Evolutionary conservation across 1,140 invertebrate genomes (phyloP).

Genomic region (Drosophila simulans): DNA sequence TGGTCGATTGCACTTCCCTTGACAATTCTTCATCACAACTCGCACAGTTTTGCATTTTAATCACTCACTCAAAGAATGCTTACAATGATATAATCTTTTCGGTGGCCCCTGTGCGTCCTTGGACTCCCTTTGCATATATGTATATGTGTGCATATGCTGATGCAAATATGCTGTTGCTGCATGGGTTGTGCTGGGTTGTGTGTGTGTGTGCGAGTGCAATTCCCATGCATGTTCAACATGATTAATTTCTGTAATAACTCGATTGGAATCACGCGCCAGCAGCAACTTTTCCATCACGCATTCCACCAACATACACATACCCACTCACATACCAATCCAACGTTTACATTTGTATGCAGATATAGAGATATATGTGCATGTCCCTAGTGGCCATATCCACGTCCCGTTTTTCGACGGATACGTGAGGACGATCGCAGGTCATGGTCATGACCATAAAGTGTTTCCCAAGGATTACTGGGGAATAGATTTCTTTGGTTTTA

Average conservation of each 20-base stretch:
- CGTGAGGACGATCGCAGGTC: conserved; percentile 49
- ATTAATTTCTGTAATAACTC: conserved; percentile 83
- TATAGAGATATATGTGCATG: conserved; percentile 33
- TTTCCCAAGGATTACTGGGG: not conserved
- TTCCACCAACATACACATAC: conserved; percentile 54
- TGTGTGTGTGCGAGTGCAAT: conserved; percentile 61
- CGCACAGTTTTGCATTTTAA: conserved; percentile 65
- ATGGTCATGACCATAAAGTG: not conserved
- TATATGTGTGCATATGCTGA: conserved; percentile 57
- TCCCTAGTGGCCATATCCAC: conserved; percentile 64
- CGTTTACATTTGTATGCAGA: conserved; percentile 8
- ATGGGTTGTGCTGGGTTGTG: not conserved
- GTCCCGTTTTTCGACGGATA: conserved; percentile 68
- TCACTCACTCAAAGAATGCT: conserved; percentile 81
- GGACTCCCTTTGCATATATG: conserved; percentile 23
- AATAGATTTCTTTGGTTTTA: not conserved
- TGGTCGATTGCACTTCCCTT: not conserved
- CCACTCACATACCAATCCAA: not conserved
- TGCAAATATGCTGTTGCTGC: conserved; percentile 70
- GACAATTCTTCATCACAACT: conserved; percentile 58
- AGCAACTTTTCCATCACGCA: conserved; percentile 81
- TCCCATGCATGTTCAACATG: conserved; percentile 83
- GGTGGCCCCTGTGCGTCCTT: conserved; percentile 22
- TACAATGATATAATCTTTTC: conserved; percentile 76
- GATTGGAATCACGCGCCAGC: conserved; percentile 82